Conservation (phyloP, 2,797 vertebrate species). For the Chaetophractus vellerosus region DNA sequence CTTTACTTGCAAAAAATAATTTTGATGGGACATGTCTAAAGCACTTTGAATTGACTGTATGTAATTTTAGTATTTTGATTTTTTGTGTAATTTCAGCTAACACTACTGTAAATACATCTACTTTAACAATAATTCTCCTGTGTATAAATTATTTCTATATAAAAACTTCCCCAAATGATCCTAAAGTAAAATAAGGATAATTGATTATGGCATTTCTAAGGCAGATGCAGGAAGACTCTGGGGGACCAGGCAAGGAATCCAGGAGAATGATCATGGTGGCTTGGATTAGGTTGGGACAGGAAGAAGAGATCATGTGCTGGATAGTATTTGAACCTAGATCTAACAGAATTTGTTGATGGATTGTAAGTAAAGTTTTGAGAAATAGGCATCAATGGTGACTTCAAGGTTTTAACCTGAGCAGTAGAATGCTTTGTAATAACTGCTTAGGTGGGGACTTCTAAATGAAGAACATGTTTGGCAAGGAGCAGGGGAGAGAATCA, state of each 20-base stretch:
- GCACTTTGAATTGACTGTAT: conserved; percentile 33
- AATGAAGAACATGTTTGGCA: no score
- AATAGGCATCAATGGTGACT: background rate
- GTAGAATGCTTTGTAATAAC: background rate
- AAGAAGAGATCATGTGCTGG: background rate
- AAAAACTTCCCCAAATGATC: background rate
- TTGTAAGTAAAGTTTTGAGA: conserved; percentile 6
- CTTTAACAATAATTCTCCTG: background rate
- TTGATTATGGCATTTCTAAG: background rate
- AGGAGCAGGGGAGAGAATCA: background rate
- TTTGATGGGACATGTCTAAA: background rate
- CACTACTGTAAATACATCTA: conserved; percentile 21
- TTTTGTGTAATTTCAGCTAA: conserved; percentile 53
- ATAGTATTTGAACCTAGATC: background rate
- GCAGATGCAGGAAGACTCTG: background rate
- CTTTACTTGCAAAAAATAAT: conserved; percentile 45
- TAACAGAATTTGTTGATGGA: background rate
- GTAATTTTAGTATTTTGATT: conserved; percentile 63
- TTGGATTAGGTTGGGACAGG: background rate
- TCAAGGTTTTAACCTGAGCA: background rate
- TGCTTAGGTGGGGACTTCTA: no score
- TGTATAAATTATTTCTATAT: background rate
- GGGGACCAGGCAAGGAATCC: background rate
- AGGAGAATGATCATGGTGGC: background rate
- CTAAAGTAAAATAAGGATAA: background rate